Evolutionary conservation across 2,113 vertebrate species (phyloP).

Genomic region (Solea senegalensis): DNA sequence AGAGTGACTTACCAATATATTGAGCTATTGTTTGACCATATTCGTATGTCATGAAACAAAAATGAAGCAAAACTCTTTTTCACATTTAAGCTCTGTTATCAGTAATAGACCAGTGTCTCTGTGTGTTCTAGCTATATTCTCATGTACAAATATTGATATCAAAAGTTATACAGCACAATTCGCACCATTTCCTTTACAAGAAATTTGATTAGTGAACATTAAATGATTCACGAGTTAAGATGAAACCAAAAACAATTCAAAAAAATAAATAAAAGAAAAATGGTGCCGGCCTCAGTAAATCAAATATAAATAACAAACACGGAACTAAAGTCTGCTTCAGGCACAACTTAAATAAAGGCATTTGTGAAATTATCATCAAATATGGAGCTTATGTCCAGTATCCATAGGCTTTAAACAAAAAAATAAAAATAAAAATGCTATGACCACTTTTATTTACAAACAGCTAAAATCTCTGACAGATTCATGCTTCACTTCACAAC

Average conservation of each 20-base stretch:
- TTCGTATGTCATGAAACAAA: slow-evolving; percentile 70
- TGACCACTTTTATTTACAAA: slow-evolving; percentile 99
- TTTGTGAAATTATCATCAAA: slow-evolving; percentile 82
- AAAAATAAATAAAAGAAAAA: slow-evolving; percentile 55
- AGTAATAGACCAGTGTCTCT: slow-evolving; percentile 76
- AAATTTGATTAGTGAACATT: slow-evolving; percentile 81
- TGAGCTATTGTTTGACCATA: slow-evolving; percentile 70
- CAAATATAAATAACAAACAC: slow-evolving; percentile 71
- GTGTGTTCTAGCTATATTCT: slow-evolving; percentile 80
- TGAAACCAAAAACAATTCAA: slow-evolving; percentile 51
- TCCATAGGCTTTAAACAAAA: slow-evolving; percentile 73
- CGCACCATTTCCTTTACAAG: slow-evolving; percentile 84
- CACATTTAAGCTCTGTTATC: slow-evolving; percentile 69
- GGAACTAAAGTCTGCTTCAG: slow-evolving; percentile 78
- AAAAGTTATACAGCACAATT: slow-evolving; percentile 85
- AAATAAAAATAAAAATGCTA: slow-evolving; percentile 72
- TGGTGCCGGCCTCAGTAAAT: slow-evolving; percentile 70
- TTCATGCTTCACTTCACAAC: slow-evolving; percentile 90
- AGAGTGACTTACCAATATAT: slow-evolving; percentile 70
- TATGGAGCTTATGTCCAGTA: slow-evolving; percentile 81
- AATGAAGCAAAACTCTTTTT: slow-evolving; percentile 54
- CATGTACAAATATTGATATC: slow-evolving; percentile 86
- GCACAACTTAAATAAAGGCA: slow-evolving; percentile 85
- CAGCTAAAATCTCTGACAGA: slow-evolving; percentile 98
- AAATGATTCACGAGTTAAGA: slow-evolving; percentile 80